Percentiles rank a stretch among this genome's conserved stretches.
Conservation (phyloP, 2,113 vertebrate genomes). For the Asarcornis scutulata region DNA sequence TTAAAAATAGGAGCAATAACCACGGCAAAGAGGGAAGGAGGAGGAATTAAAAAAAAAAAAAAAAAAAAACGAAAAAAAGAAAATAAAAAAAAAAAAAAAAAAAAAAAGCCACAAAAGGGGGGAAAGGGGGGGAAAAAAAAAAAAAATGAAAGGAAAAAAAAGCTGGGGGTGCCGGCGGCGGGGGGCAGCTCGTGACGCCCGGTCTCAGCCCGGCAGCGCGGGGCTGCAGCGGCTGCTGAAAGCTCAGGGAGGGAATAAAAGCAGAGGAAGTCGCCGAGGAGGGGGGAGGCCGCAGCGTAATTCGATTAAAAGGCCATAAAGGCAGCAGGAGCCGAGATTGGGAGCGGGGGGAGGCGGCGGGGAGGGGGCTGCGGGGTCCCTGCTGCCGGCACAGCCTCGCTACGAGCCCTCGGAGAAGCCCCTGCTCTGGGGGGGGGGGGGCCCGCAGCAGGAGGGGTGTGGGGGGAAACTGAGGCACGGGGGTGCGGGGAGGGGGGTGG, state of each 20-base stretch:
- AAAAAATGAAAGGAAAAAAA: background rate
- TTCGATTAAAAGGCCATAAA: conserved; percentile 61
- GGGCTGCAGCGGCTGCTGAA: background rate
- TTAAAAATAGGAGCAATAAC: conserved; percentile 14
- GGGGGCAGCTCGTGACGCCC: background rate
- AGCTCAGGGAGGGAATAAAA: conserved; percentile 33
- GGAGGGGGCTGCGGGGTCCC: background rate
- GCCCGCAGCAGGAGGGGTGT: background rate
- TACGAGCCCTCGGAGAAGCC: background rate
- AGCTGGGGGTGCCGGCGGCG: background rate
- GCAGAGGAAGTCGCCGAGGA: conserved; percentile 43
- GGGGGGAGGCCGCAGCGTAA: conserved; percentile 45
- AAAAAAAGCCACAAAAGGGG: background rate
- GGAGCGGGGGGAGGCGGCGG: background rate
- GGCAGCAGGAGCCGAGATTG: background rate
- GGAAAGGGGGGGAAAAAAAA: too few relatives aligned
- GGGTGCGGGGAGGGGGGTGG: too few relatives aligned
- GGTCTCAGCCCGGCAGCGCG: background rate
- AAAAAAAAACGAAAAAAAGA: too few relatives aligned
- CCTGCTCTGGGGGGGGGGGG: background rate
- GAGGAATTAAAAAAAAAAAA: background rate
- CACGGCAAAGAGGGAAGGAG: background rate
- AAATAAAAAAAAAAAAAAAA: too few relatives aligned
- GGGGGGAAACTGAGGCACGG: too few relatives aligned
- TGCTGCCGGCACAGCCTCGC: background rate